Conservation (phyloP, 2,797 vertebrate genomes). For the Mergus octosetaceus region DNA sequence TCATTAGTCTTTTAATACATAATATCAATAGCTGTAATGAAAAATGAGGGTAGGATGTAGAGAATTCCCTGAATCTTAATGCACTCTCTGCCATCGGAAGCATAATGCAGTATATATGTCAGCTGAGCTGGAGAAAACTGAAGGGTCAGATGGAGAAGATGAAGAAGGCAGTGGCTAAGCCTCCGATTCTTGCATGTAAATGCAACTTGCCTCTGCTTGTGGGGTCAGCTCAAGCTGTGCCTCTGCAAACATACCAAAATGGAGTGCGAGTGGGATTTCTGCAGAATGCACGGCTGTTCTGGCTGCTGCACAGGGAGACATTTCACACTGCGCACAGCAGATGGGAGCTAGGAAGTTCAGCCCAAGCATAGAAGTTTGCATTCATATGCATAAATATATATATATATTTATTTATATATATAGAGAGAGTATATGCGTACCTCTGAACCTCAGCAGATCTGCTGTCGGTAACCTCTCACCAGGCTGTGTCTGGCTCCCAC, state of each 20-base stretch:
- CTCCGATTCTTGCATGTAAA: background rate
- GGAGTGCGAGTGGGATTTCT: background rate
- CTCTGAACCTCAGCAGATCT: background rate
- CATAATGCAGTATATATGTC: background rate
- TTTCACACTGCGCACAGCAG: conserved; percentile 47
- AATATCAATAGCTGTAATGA: conserved; percentile 65
- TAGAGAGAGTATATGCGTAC: background rate
- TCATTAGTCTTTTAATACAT: conserved; percentile 67
- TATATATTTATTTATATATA: background rate
- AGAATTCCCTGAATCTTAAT: conserved; percentile 56
- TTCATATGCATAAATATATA: background rate
- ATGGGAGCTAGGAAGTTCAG: conserved; percentile 41
- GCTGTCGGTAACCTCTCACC: background rate
- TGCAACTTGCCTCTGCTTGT: background rate
- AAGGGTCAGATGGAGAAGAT: conserved; percentile 15
- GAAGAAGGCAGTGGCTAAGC: background rate
- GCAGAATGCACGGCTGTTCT: background rate
- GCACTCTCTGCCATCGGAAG: background rate
- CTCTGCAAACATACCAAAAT: background rate
- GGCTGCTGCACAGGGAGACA: conserved; percentile 16
- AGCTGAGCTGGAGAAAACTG: conserved; percentile 33
- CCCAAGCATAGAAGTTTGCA: conserved; percentile 19
- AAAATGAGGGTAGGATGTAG: conserved; percentile 25
- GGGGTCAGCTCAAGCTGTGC: background rate
- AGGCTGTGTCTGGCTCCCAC: background rate